Percentiles rank a stretch among this genome's conserved stretches.
Evolutionary conservation across 2,797 vertebrate species (phyloP).

Genomic region (Ciconia nigra): DNA sequence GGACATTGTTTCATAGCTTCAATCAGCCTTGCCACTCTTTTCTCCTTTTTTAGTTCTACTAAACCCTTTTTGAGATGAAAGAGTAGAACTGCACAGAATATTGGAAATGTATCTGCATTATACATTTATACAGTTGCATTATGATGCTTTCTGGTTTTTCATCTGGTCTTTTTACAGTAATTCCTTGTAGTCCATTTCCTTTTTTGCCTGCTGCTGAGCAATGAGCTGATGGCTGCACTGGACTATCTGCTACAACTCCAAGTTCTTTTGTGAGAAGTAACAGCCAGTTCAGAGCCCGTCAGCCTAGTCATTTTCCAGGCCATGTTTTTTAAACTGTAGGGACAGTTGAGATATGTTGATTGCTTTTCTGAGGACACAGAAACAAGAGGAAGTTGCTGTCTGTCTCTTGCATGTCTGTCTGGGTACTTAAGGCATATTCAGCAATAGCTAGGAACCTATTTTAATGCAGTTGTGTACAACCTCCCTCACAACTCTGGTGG

Average conservation of each 20-base stretch:
- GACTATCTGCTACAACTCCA: background rate
- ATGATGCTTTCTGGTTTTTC: background rate
- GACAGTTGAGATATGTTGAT: background rate
- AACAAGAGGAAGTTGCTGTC: background rate
- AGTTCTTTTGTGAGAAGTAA: background rate
- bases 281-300: background rate
- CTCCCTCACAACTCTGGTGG: background rate
- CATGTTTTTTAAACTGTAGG: background rate
- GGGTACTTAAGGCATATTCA: background rate
- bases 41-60: background rate
- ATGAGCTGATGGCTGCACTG: background rate
- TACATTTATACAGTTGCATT: background rate
- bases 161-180: background rate
- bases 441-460: background rate
- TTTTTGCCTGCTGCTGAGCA: background rate
- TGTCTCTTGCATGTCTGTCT: background rate
- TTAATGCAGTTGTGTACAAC: background rate
- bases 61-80: background rate
- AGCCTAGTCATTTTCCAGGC: background rate
- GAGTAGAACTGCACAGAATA: background rate
- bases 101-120: background rate
- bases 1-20: background rate
- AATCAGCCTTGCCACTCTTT: background rate
- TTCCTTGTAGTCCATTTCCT: background rate
- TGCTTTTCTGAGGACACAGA: background rate